Evolutionary conservation across 2,797 vertebrate species (phyloP).

Genomic region (Anniella stebbinsi): DNA sequence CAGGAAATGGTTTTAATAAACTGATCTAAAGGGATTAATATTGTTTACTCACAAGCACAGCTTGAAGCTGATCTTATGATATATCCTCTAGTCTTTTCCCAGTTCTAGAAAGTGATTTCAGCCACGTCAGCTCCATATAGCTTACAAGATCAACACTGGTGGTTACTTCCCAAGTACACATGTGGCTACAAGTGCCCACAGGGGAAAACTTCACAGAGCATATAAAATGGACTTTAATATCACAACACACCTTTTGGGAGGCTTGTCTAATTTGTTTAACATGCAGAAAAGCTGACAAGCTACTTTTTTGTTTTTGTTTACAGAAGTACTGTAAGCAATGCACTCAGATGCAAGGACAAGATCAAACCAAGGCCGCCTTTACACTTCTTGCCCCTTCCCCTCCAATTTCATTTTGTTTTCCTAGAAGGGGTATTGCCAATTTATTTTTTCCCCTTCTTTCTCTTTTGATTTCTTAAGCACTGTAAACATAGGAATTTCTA

Average conservation of each 20-base stretch:
- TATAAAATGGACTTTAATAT: constrained; percentile 77
- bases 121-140: constrained; percentile 63
- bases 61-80: constrained; percentile 53
- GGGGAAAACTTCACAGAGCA: constrained; percentile 57
- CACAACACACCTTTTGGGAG: constrained; percentile 67
- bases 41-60: constrained; percentile 67
- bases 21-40: constrained; percentile 73
- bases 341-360: constrained; percentile 1
- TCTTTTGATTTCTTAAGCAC: constrained; percentile 20
- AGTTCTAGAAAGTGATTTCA: constrained; percentile 52
- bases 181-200: constrained; percentile 58
- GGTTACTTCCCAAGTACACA: constrained; percentile 47
- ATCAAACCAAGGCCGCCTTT: constrained; percentile 4
- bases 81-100: constrained; percentile 58
- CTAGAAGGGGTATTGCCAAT: background rate
- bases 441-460: background rate
- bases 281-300: constrained; percentile 65
- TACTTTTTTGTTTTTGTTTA: constrained; percentile 44
- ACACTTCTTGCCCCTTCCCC: background rate
- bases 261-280: constrained; percentile 65
- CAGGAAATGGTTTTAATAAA: constrained; percentile 69
- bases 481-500: no score
- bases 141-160: constrained; percentile 66
- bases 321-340: constrained; percentile 48
- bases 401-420: background rate